Percentiles rank a stretch among this genome's conserved stretches.
phyloP scores from a whole-genome alignment of 2,113 vertebrate genomes.

The Protobothrops flavoviridis region DNA sequence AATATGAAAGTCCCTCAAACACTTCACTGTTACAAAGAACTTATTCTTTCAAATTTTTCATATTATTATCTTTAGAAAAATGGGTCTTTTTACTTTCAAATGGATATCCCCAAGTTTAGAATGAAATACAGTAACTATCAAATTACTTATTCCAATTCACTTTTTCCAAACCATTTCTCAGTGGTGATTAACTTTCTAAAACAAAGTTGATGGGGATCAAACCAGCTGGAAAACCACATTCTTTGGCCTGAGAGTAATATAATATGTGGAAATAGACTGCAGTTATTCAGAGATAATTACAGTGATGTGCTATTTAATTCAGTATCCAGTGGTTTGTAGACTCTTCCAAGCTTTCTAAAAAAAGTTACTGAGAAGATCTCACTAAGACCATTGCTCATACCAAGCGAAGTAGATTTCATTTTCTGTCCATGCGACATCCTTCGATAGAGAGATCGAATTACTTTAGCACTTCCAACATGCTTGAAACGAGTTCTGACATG shows the following conservation, averaged over 20 bases:
- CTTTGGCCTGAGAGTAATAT: constrained; percentile 2
- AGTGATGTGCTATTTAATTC: neutral
- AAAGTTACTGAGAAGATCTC: neutral
- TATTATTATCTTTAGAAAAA: neutral
- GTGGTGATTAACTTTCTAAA: constrained; percentile 14
- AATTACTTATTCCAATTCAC: neutral
- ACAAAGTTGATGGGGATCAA: neutral
- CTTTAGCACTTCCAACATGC: constrained; percentile 88
- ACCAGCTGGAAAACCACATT: constrained; percentile 11
- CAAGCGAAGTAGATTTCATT: constrained; percentile 27
- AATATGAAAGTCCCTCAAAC: neutral
- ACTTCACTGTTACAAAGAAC: neutral
- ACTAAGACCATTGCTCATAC: neutral
- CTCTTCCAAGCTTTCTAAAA: neutral
- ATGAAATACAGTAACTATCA: neutral
- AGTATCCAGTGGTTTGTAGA: neutral
- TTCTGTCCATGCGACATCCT: constrained; percentile 63
- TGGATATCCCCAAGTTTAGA: neutral
- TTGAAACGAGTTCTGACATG: constrained; percentile 86
- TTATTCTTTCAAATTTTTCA: neutral
- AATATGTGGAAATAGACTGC: constrained; percentile 6
- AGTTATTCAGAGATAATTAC: constrained; percentile 12
- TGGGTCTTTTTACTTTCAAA: neutral
- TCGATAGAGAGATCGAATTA: constrained; percentile 84
- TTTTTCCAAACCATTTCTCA: constrained; percentile 21